Evolutionary conservation across 2,113 vertebrate genomes (phyloP), one percentile per base, ranked within the genome.

Genomic region (Takifugu bimaculatus): DNA sequence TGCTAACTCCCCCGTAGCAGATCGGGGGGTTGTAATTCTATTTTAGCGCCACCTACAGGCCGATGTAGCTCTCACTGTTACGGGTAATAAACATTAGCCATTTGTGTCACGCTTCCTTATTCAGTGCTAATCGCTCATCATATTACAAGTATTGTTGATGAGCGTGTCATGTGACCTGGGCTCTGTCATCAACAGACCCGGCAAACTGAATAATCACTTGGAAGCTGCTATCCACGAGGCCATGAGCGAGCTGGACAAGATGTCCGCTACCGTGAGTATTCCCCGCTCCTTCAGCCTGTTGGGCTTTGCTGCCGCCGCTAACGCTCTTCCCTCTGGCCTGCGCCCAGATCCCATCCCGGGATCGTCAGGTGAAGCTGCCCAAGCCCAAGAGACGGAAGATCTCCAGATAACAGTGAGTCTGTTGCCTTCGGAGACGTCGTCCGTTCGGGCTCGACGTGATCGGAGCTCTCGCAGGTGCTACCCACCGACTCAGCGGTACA

Each of bases 181-280:
- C 26, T 50, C 66, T 65, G 56, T 74, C 63, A 42, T 79, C 47
- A 26, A 29, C 85, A 98, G 96, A 88, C 93, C 92, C 79, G 95
- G 94, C 83, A 98, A 97, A 88, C 90, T 98, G 88, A 98, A 96
- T 92, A 96, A 96, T 91, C 95, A 97, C 91, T 91, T 99, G 93
- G 94, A 98, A 96, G 95, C 95, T 96, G 97, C 95, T 94, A 94
- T 98, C 88, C 96, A 98, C 60, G 95, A 98, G 93, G 95, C 96
- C 89, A 96, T 97, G 94, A 96, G 92, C 61, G 95, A 97, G 88
- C 91, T 97, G 87, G 96, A 98, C 90, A 98, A 96, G 91, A 98
- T 98, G 92, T 97, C 94, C 83, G 95, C 92, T 88, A 95, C 93
- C 79, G 96, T 98, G 93, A 96, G 95, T 96, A 65, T 69, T 59